Conservation (phyloP, 1,140 invertebrate genomes). For the Diachasma alloeum region DNA sequence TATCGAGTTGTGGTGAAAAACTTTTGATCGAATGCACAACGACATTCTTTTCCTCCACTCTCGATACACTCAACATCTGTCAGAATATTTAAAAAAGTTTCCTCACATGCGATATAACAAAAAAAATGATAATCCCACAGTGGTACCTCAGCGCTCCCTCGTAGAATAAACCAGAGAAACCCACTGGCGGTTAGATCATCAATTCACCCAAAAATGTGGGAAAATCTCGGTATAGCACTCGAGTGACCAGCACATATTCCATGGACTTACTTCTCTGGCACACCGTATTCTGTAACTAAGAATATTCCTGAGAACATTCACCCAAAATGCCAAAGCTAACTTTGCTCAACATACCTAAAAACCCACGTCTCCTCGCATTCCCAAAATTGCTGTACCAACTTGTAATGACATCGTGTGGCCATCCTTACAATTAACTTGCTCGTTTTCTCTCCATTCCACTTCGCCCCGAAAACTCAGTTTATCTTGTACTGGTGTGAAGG, state of each 20-base stretch:
- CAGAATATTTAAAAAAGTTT: background rate
- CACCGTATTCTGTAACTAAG: background rate
- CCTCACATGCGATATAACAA: background rate
- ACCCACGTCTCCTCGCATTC: background rate
- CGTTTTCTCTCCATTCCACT: conserved; percentile 14
- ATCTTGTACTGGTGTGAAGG: background rate
- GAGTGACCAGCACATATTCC: background rate
- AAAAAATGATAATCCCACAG: background rate
- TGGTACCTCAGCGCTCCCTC: background rate
- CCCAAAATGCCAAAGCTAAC: background rate
- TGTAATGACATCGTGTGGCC: conserved; percentile 16
- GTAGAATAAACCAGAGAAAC: background rate
- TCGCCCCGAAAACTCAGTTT: background rate
- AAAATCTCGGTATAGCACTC: background rate
- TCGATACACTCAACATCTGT: background rate
- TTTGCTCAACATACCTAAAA: background rate
- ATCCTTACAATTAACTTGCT: conserved; percentile 28
- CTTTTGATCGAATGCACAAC: conserved; percentile 5
- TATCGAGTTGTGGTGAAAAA: background rate
- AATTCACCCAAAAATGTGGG: background rate
- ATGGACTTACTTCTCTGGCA: background rate
- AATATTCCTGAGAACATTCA: background rate
- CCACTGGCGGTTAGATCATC: background rate
- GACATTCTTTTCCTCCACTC: background rate
- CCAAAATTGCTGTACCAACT: conserved; percentile 23